These are phyloP conservation scores for Synanthedon vespiformis DNA, from an alignment of 2,888 invertebrate species.

Conservation along the genomic window DNA sequence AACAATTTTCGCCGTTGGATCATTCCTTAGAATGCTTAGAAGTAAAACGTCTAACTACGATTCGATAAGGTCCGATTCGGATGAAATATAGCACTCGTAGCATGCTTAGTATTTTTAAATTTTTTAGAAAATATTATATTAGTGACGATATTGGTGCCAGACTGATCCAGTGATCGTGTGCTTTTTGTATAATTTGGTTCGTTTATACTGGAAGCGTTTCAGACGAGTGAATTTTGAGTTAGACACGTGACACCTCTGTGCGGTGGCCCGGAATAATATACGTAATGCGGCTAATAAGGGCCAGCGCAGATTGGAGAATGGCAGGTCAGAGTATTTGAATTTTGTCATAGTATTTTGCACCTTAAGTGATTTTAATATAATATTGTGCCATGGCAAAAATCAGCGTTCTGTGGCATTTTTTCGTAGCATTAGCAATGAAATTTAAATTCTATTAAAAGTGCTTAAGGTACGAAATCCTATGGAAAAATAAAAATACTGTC, in stretches of 20 bases:
- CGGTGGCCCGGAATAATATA: neutral
- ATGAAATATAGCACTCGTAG: conserved; percentile 61
- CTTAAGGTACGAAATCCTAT: too few species aligned
- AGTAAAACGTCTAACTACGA: conserved; percentile 82
- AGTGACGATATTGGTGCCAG: conserved; percentile 44
- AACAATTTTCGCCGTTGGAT: conserved; percentile 81
- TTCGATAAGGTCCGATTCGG: conserved; percentile 75
- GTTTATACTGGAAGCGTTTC: neutral
- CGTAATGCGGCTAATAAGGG: neutral
- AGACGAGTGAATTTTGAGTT: neutral
- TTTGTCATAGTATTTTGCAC: too few species aligned
- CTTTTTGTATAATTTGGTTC: conserved; percentile 24
- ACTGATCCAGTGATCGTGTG: conserved; percentile 46
- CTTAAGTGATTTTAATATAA: too few species aligned
- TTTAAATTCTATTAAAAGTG: too few species aligned
- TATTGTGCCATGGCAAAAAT: too few species aligned
- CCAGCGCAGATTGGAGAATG: too few species aligned
- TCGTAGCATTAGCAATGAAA: too few species aligned
- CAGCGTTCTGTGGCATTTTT: too few species aligned
- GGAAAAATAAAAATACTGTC: too few species aligned
- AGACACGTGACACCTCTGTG: neutral
- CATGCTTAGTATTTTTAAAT: conserved; percentile 10
- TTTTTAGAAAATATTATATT: conserved; percentile 10
- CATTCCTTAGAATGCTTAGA: conserved; percentile 79
- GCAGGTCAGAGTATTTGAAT: too few species aligned